phyloP scores from a whole-genome alignment of 23 tunicate species.

The Botrylloides violaceus region DNA sequence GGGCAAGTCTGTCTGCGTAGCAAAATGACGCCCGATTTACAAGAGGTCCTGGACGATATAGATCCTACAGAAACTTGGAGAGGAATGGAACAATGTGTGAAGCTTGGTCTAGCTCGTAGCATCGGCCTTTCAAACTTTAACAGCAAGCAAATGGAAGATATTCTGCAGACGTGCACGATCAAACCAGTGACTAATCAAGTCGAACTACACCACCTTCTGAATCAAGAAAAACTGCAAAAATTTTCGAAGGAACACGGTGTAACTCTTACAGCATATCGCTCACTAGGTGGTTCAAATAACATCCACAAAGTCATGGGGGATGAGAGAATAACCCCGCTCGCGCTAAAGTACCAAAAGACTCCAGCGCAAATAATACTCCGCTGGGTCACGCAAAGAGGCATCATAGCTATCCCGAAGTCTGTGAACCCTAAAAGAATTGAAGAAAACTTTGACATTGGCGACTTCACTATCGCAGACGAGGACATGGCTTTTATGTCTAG shows the following conservation, averaged over 20 bases:
- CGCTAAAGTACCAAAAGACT: conserved; percentile 34
- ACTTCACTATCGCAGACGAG: conserved; percentile 34
- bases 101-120: conserved; percentile 46
- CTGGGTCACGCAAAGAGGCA: conserved; percentile 50
- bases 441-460: conserved; percentile 45
- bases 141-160: conserved; percentile 42
- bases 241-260: conserved; percentile 56
- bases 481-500: conserved; percentile 7
- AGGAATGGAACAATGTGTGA: conserved; percentile 94
- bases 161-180: conserved; percentile 52
- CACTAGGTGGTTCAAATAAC: conserved; percentile 53
- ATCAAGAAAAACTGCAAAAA: conserved; percentile 43
- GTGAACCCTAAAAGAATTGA: conserved; percentile 29
- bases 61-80: conserved; percentile 77
- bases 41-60: conserved; percentile 42
- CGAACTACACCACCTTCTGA: conserved; percentile 67
- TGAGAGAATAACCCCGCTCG: conserved; percentile 32
- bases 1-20: conserved; percentile 30
- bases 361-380: conserved; percentile 67
- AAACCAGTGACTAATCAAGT: conserved; percentile 95
- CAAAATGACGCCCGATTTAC: conserved; percentile 43
- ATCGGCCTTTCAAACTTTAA: conserved; percentile 92
- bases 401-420: conserved; percentile 50
- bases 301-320: conserved; percentile 27
- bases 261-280: conserved; percentile 38